Conservation (phyloP, 2,113 vertebrate species). For the Megaceryle maxima region DNA sequence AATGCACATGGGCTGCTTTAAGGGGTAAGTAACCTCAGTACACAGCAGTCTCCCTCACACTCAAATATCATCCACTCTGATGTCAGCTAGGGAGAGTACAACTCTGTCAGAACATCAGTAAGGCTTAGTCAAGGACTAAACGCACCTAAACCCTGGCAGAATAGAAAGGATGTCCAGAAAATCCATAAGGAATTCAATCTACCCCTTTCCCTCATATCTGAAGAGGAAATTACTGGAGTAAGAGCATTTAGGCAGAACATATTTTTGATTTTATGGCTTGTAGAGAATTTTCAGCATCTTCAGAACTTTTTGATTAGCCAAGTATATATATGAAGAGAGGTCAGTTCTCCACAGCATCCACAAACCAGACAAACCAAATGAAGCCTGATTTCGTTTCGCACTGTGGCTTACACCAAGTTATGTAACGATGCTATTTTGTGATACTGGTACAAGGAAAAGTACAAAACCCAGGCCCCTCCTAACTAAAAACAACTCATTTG, state of each 20-base stretch:
- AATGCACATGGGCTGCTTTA: not conserved
- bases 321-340: not conserved
- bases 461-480: not conserved
- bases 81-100: not conserved
- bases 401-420: not conserved
- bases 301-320: not conserved
- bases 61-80: conserved; percentile 10
- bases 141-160: not conserved
- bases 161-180: conserved; percentile 38
- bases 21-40: not conserved
- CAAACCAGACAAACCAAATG: not conserved
- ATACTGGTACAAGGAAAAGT: not conserved
- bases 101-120: conserved; percentile 16
- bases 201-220: not conserved
- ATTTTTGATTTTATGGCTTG: not conserved
- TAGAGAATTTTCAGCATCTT: conserved; percentile 14
- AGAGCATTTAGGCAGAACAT: conserved; percentile 24
- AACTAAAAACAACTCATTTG: not conserved
- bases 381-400: not conserved
- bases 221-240: not conserved
- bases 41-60: not conserved
- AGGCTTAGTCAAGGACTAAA: conserved; percentile 25
- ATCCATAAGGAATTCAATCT: not conserved
- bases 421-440: not conserved
- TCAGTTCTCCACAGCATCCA: conserved; percentile 3